These are phyloP conservation scores for Drosophila hamatofila DNA, from an alignment of 2,888 invertebrate species.

Conservation along the genomic window DNA sequence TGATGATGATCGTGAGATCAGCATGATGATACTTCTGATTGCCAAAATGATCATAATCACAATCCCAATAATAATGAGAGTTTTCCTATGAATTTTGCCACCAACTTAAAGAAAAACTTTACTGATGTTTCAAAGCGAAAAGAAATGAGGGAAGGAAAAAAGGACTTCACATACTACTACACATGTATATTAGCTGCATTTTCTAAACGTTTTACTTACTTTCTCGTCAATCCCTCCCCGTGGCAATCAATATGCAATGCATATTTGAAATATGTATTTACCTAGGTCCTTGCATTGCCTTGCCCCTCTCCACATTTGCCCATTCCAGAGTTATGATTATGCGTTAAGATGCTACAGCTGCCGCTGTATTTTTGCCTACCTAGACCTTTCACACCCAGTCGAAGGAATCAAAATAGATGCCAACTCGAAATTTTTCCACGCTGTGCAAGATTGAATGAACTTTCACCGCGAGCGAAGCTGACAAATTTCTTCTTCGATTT, in stretches of 20 bases:
- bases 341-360: conserved; percentile 51
- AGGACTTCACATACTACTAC: neutral
- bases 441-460: conserved; percentile 51
- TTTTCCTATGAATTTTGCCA: neutral
- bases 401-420: conserved; percentile 9
- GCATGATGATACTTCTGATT: neutral
- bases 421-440: conserved; percentile 48
- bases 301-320: conserved; percentile 30
- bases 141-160: neutral
- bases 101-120: neutral
- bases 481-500: conserved; percentile 65
- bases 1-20: no score
- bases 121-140: neutral
- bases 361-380: conserved; percentile 42
- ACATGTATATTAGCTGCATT: neutral
- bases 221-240: neutral
- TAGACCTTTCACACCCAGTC: conserved; percentile 40
- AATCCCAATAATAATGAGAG: neutral
- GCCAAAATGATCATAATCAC: neutral
- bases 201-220: neutral
- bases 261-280: conserved; percentile 27
- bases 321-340: conserved; percentile 19
- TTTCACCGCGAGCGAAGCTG: conserved; percentile 66
- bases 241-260: conserved; percentile 32
- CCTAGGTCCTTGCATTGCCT: conserved; percentile 14